Percentiles rank a stretch among this genome's conserved stretches.
Evolutionary conservation across 2,797 vertebrate species (phyloP).

Genomic region (Leptodactylus fallax): DNA sequence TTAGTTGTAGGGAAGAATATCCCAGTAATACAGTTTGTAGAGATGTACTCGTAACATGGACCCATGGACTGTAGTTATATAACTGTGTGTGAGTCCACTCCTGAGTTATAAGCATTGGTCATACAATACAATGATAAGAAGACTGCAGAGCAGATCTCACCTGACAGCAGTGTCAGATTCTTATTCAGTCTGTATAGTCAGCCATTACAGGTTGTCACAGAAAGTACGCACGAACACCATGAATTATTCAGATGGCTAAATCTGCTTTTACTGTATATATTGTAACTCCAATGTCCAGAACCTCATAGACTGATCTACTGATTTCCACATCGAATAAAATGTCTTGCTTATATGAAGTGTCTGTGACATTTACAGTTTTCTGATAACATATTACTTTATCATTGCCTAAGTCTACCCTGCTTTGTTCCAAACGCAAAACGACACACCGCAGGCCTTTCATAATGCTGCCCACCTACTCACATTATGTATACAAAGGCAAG

Average conservation of each 20-base stretch:
- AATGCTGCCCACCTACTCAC: slow-evolving; percentile 11
- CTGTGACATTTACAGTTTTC: slow-evolving; percentile 5
- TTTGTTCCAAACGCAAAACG: background rate
- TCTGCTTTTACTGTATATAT: background rate
- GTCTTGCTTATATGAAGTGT: background rate
- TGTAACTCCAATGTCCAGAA: background rate
- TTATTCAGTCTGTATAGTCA: background rate
- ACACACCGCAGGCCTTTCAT: background rate
- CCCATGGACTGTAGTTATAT: background rate
- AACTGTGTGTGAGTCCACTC: no score
- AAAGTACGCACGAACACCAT: background rate
- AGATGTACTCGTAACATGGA: background rate
- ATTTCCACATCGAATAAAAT: background rate
- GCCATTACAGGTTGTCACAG: background rate
- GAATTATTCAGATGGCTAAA: background rate
- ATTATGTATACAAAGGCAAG: background rate
- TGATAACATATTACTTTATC: background rate
- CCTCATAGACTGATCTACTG: background rate
- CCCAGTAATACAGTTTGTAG: no score
- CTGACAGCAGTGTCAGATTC: no score
- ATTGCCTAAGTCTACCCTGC: background rate
- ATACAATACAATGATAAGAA: background rate
- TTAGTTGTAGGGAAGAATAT: no score
- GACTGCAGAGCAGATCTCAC: no score
- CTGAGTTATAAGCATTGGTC: background rate